Evolutionary conservation across 2,888 invertebrate species (phyloP), one percentile per base, ranked within the genome.

Genomic region (Carabus problematicus): DNA sequence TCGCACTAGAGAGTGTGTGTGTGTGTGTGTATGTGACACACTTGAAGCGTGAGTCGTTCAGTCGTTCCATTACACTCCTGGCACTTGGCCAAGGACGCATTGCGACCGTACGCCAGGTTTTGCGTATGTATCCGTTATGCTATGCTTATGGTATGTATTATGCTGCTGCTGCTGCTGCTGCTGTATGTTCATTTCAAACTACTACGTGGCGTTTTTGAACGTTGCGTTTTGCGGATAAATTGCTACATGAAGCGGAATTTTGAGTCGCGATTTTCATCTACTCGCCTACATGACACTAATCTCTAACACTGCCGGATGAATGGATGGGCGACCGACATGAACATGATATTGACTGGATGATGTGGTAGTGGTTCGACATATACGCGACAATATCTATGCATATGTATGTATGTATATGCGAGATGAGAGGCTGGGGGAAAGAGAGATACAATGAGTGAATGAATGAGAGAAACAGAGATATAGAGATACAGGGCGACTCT

Each of bases 51-150:
- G 71, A 72, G 71, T 69, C 58, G 56, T 70, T 47, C 11, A 47
- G 14, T 67, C 18, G 11, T 55, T 55, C 64, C 67, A 52, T 58
- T 70, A 70, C 14, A 14, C 11, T 18, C 40, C 14, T 81, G 81
- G 81, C 80, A 71, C 70, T 64, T 71, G 72, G 79, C 81, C 81
- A 81, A 76, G 76, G 79, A 76, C 80, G 81, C 81, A 81, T 74
- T 81, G 80, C 80, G 79, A 75, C 75, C 70, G 59, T 63, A 58
- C 49, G 63, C 63, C 56, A 64, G 63, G 56, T 58, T 63, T 43
- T 69, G 62, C 69, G 62, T 69, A 62, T 63, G 56, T 39, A 56
- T 39, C 56, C 11, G 39, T 56, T 29, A 29, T 29, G 56, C 56
- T 56, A 12, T 39, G 19, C 19, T 18, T 54, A 39, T 45, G 11